Evolutionary conservation across 2,113 vertebrate genomes (phyloP).

Genomic region (Calyptomena viridis): DNA sequence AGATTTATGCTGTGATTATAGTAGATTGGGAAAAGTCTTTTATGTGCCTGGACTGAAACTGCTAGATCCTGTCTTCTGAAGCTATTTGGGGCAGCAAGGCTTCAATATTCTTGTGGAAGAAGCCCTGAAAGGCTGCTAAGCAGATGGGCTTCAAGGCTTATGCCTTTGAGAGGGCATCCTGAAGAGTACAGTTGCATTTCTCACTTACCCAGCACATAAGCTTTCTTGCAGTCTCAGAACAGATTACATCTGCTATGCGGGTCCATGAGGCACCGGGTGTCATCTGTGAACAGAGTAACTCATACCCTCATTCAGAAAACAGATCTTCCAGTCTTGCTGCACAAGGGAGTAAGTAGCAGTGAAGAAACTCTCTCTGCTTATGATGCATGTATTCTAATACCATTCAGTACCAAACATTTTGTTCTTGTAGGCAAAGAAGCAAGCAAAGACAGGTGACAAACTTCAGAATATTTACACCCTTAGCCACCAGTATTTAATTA

Average conservation of each 20-base stretch:
- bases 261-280: neutral
- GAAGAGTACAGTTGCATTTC: neutral
- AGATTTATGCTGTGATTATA: neutral
- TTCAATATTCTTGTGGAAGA: neutral
- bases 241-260: neutral
- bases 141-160: neutral
- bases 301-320: neutral
- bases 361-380: neutral
- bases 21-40: neutral
- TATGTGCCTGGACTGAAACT: neutral
- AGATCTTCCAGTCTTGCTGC: neutral
- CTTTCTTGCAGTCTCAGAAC: neutral
- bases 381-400: neutral
- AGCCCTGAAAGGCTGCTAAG: neutral
- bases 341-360: neutral
- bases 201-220: neutral
- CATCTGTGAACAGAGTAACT: neutral
- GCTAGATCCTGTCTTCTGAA: neutral
- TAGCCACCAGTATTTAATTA: neutral
- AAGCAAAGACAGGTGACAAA: neutral
- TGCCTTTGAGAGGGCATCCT: neutral
- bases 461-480: neutral
- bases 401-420: neutral
- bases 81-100: neutral
- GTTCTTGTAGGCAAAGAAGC: neutral